Evolutionary conservation across 1,140 invertebrate genomes (phyloP), one percentile per base, ranked within the genome.

Genomic region (Papilio xuthus): DNA sequence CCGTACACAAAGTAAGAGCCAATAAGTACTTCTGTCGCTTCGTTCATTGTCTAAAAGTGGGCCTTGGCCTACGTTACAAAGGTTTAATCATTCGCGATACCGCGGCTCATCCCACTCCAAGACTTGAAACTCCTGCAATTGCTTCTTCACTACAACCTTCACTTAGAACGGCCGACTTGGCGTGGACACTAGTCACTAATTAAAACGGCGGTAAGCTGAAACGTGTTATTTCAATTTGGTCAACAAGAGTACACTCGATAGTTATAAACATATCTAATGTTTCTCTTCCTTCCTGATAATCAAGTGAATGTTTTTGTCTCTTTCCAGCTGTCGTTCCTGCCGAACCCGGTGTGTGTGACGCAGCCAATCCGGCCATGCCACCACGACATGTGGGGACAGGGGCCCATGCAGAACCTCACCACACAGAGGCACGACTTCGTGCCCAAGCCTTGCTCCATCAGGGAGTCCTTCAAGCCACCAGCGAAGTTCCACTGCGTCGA

Each of bases 341-440:
- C 92, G 15, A 93, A 93, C 78, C 86, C 88, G 0, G 87, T 90
- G 8, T 92, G 89, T 79, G 80, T 88, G 47, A 93, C 90, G 23
- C 89, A 92, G 44, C 50, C 88, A 8, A 93, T 93, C 74, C 85
- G 90, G 0, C 93, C 93, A 0, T 94, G 93, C 79, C 83, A 94
- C 86, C 92, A 93, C 83, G 92, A 94, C 83, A 91, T 94, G 90
- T 92, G 93, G 83, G 90, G 96, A 2, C 94, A 95, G 85, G 96
- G 96, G 9, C 96, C 96, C 23, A 96, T 97, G 94, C 95, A 96
- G 86, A 95, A 95, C 79, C 90, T 95, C 77, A 97, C 96, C 0
- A 97, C 96, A 12, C 95, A 96, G 78, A 96, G 96, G 79, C 96
- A 96, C 83, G 96, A 97, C 92, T 97, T 95, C 84, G 95, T 96